Evolutionary conservation across 1,140 invertebrate species (phyloP), one percentile per base, ranked within the genome.

Genomic region (Colletes latitarsis): DNA sequence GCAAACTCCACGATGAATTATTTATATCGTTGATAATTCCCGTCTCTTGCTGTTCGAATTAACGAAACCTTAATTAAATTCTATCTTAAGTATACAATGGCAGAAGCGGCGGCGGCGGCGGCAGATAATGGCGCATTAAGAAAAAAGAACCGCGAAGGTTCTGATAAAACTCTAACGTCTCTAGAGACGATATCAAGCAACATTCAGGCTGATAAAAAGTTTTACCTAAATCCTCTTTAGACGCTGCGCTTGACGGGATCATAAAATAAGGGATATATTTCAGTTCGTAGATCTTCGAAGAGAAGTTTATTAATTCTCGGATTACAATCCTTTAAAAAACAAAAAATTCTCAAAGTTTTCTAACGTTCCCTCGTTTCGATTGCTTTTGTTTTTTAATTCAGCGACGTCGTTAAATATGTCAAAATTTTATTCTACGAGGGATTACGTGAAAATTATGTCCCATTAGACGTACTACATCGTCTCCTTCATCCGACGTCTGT

Each of bases 211-310:
- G 41, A 69, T 70, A 17, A 79, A 57, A 55, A 5, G 43, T 46
- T 84, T 84, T 84, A 85, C 83, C 83, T 84, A 85, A 84, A 81
- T 85, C 82, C 83, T 85, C 83, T 84, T 68, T 81, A 21, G 83
- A 81, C 57, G 77, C 83, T 84, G 82, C 74, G 69, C 46, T 84
- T 84, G 75, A 67, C 83, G 77, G 60, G 49, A 83, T 73, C 78
- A 82, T 60, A 79, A 79, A 79, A 79, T 39, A 79, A 83, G n/a
- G 75, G n/a, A 68, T 58, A 67, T 80, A 83, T 57, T 82, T 84
- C 66, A 71, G 19, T 72, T 39, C 46, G 19, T 6, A 68, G 39
- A 68, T 10, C 57, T 62, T 43, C 9, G 12, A 17, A 17, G 3
- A 21, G n/a, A 41, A 19, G 12, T 75, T 67, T 39, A 63, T 15